These are phyloP conservation scores for Panulirus ornatus DNA, from an alignment of 1,140 invertebrate species.

Conservation along the genomic window DNA sequence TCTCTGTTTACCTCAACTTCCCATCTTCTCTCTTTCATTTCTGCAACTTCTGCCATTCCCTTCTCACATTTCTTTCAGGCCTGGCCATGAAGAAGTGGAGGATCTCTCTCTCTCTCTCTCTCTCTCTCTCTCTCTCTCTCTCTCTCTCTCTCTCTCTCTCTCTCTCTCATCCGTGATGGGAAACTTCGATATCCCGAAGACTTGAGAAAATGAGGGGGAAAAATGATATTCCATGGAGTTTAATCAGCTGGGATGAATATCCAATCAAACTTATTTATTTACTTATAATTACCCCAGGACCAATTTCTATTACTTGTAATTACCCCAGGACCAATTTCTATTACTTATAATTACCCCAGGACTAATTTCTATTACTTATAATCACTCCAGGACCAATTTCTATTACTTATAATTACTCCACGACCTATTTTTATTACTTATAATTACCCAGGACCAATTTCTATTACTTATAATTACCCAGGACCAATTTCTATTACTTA, in stretches of 20 bases:
- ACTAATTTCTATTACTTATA: too few species aligned
- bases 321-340: neutral
- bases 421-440: too few species aligned
- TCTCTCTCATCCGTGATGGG: neutral
- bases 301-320: neutral
- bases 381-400: too few species aligned
- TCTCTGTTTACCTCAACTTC: neutral
- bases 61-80: neutral
- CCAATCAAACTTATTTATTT: neutral
- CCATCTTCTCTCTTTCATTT: neutral
- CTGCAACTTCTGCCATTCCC: neutral
- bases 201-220: neutral
- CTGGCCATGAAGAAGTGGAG: too few species aligned
- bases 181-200: neutral
- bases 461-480: too few species aligned
- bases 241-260: neutral
- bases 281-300: neutral
- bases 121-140: constrained; percentile 2
- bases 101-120: neutral
- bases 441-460: too few species aligned
- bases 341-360: too few species aligned
- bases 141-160: constrained; percentile 12
- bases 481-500: too few species aligned
- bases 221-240: neutral
- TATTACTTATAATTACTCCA: too few species aligned